Evolutionary conservation across 2,888 invertebrate genomes (phyloP).

Genomic region (Papilio elwesi): DNA sequence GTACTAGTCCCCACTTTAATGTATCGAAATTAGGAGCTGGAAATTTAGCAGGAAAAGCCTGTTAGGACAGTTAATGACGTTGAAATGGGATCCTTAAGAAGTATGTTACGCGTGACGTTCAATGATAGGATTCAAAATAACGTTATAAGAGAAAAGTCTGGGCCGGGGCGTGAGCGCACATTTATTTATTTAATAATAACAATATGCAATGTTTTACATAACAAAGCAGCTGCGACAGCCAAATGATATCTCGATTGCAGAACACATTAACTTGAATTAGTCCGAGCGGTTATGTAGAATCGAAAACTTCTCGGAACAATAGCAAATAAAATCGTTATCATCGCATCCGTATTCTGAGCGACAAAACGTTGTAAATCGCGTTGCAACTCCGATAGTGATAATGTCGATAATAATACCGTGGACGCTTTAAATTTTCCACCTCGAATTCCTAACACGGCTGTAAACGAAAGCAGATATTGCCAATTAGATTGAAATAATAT

Average conservation of each 20-base stretch:
- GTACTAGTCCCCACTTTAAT: too few species aligned
- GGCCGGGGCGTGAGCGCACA: too few species aligned
- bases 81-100: too few species aligned
- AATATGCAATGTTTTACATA: background rate
- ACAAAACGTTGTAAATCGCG: slow-evolving; percentile 36
- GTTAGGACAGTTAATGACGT: too few species aligned
- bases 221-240: slow-evolving; percentile 23
- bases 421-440: slow-evolving; percentile 33
- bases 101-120: too few species aligned
- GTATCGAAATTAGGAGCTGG: too few species aligned
- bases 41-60: too few species aligned
- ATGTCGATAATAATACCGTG: slow-evolving; percentile 24
- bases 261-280: slow-evolving; percentile 34
- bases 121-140: too few species aligned
- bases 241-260: slow-evolving; percentile 34
- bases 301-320: slow-evolving; percentile 33
- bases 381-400: slow-evolving; percentile 35
- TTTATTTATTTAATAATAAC: background rate
- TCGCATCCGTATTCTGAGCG: slow-evolving; percentile 34
- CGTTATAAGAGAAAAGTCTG: too few species aligned
- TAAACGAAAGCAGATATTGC: slow-evolving; percentile 44
- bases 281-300: slow-evolving; percentile 24
- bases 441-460: slow-evolving; percentile 42
- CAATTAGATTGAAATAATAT: slow-evolving; percentile 46
- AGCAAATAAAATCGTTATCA: slow-evolving; percentile 39